Evolutionary conservation across 1,140 invertebrate genomes (phyloP), one percentile per base, ranked within the genome.

Genomic region (Psix sp.): DNA sequence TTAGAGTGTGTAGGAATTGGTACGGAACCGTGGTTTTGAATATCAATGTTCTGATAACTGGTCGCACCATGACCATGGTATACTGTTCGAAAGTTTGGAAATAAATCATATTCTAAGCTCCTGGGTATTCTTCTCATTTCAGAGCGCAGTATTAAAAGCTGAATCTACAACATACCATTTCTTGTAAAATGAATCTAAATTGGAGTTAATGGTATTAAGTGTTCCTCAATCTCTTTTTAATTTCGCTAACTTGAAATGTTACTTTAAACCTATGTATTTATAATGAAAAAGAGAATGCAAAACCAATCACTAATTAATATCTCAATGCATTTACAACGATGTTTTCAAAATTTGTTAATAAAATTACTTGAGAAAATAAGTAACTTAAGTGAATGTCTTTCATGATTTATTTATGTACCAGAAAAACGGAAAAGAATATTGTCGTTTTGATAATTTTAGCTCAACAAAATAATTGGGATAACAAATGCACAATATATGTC

Each of bases 31-130:
- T 77, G 76, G 60, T 77, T 79, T 39, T 83, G 54, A 10, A 80
- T 46, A 13, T 80, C 51, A 11, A 81, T 78, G 16, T 80, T 81
- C 48, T 82, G 82, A 71, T 84, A 85, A 68, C 82, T 83, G 24
- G 78, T 81, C 16, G 84, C 82, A 29, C 82, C 81, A 15, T 80
- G 76, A 1, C 80, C 79, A 35, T 82, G 83, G 76, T 84, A 74
- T 29, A 82, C 63, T 3, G 78, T 52, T 13, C 74, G 79, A n/a
- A 80, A 81, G 66, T 80, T 74, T 10, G 83, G 82, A 56, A 82
- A 81, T 48, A 79, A 60, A 14, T 54, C 36, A 49, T 80, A 62
- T 6, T 68, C 65, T n/a, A 74, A 26, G n/a, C 33, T 48, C 46
- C 77, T 66, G 0, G 80, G 45, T 75, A 83, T 66, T 48, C 76